These are phyloP conservation scores for Aplysina aerophoba DNA, from an alignment of 37 sponge, comb jelly and placozoan genomes.

Conservation along the genomic window DNA sequence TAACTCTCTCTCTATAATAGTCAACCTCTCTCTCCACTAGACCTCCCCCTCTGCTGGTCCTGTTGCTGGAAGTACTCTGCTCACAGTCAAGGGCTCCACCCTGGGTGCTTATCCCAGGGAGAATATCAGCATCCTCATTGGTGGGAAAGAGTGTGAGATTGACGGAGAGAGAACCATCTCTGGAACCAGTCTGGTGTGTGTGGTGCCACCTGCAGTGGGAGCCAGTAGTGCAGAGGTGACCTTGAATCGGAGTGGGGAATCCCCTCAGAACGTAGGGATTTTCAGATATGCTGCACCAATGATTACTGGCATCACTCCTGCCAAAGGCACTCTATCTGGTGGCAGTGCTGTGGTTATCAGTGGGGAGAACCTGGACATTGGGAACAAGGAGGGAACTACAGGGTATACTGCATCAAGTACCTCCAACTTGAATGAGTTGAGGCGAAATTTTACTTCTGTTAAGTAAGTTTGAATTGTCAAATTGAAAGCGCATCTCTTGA, in stretches of 20 bases:
- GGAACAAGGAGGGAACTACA: too few relatives aligned
- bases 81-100: slow-evolving; percentile 71
- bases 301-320: slow-evolving; percentile 52
- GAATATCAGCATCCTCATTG: slow-evolving; percentile 57
- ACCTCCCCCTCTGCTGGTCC: slow-evolving; percentile 75
- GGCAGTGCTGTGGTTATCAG: slow-evolving; percentile 65
- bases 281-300: slow-evolving; percentile 20
- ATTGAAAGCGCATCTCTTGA: too few relatives aligned
- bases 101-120: slow-evolving; percentile 61
- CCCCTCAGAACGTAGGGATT: too few relatives aligned
- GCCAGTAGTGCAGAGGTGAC: background rate
- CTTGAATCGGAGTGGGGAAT: too few relatives aligned
- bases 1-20: too few relatives aligned
- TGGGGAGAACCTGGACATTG: slow-evolving; percentile 65
- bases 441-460: too few relatives aligned
- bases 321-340: slow-evolving; percentile 61
- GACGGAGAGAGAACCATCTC: background rate
- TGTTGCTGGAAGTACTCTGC: slow-evolving; percentile 64
- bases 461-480: too few relatives aligned
- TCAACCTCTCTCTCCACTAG: slow-evolving; percentile 31
- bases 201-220: background rate
- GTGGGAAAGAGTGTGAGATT: slow-evolving; percentile 38
- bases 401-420: too few relatives aligned
- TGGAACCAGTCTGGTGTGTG: background rate
- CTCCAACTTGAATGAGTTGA: too few relatives aligned